Evolutionary conservation across 2,888 invertebrate species (phyloP).

Genomic region (Panorpa germanica): DNA sequence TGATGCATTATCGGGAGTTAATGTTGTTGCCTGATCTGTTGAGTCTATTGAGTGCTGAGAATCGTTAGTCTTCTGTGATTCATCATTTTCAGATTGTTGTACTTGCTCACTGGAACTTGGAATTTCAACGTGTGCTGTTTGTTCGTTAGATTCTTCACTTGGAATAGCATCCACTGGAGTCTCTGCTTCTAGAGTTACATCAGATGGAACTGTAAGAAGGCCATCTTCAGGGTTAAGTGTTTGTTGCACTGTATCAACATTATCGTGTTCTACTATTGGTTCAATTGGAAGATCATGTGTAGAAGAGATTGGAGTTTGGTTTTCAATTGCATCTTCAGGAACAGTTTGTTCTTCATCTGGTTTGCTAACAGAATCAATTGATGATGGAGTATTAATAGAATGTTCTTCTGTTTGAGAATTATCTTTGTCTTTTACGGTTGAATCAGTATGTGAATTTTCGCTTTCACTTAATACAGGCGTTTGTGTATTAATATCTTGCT

Average conservation of each 20-base stretch:
- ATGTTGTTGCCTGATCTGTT: conserved; percentile 4
- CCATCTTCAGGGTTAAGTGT: conserved; percentile 7
- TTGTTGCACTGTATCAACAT: conserved; percentile 1
- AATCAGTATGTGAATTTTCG: conserved; percentile 9
- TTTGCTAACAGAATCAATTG: conserved; percentile 8
- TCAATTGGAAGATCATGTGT: neutral
- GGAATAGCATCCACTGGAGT: conserved; percentile 6
- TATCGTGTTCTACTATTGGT: conserved; percentile 1
- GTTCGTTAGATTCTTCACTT: conserved; percentile 8
- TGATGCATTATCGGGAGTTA: conserved; percentile 4
- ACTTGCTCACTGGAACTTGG: neutral
- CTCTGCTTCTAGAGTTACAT: conserved; percentile 5
- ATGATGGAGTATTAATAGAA: too few species aligned
- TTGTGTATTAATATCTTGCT: conserved; percentile 1
- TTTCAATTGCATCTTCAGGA: conserved; percentile 19
- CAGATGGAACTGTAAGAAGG: neutral
- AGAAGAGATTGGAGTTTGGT: conserved; percentile 11
- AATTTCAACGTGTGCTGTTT: conserved; percentile 8
- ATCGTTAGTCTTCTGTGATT: conserved; percentile 5
- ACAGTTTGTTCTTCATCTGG: conserved; percentile 9
- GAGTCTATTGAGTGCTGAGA: conserved; percentile 7
- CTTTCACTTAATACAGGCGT: conserved; percentile 6
- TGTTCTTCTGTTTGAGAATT: conserved; percentile 7
- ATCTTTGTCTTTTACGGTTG: conserved; percentile 9
- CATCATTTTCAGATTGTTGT: conserved; percentile 8